These are phyloP conservation scores for Pammene aurita DNA, from an alignment of 2,888 invertebrate genomes.

Conservation along the genomic window DNA sequence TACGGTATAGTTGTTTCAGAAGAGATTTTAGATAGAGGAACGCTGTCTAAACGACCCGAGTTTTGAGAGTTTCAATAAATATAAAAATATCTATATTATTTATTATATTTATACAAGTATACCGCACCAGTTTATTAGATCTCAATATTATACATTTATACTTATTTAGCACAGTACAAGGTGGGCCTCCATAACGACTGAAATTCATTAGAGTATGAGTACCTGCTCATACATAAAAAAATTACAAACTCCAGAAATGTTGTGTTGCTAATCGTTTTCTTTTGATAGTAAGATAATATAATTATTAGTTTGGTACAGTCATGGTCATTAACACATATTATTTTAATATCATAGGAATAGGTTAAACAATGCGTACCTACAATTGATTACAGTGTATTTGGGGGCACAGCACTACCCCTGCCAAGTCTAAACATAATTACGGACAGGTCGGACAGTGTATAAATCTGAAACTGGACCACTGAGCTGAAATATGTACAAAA, in stretches of 20 bases:
- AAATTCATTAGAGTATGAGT: neutral
- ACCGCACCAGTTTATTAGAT: slow-evolving; percentile 35
- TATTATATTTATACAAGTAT: slow-evolving; percentile 39
- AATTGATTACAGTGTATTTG: too few relatives aligned
- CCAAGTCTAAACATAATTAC: too few relatives aligned
- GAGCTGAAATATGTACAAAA: too few relatives aligned
- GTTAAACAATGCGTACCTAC: neutral
- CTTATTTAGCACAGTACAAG: slow-evolving; percentile 25
- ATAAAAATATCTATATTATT: slow-evolving; percentile 41
- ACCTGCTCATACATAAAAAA: neutral
- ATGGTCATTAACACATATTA: too few relatives aligned
- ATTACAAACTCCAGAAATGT: too few relatives aligned
- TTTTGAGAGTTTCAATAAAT: slow-evolving; percentile 35
- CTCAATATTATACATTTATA: slow-evolving; percentile 31
- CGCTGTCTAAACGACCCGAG: slow-evolving; percentile 30
- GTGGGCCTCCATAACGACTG: slow-evolving; percentile 19
- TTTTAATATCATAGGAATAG: slow-evolving; percentile 1
- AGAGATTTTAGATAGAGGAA: slow-evolving; percentile 22
- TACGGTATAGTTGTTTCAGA: slow-evolving; percentile 36
- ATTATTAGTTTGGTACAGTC: neutral
- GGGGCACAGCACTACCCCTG: too few relatives aligned
- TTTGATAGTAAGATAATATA: neutral
- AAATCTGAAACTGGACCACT: too few relatives aligned
- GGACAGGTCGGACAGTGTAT: too few relatives aligned
- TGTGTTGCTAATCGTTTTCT: too few relatives aligned